phyloP scores from a whole-genome alignment of 2,113 vertebrate species.

The Triplophysa siluroides region DNA sequence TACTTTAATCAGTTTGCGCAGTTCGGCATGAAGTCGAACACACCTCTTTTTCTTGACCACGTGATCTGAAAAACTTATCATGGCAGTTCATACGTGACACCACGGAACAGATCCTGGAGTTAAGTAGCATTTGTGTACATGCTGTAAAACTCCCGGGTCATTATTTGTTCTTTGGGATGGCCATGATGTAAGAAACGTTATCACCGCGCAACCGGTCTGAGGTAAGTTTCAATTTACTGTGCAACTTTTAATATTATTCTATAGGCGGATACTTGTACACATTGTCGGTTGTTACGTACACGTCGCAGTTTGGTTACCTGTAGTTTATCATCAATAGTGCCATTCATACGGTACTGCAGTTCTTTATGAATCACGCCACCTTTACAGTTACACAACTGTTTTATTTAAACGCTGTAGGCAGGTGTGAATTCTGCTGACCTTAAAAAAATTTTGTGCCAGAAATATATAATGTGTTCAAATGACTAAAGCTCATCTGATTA shows the following conservation, averaged over 20 bases:
- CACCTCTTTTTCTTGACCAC: too few species aligned
- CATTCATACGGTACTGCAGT: not conserved
- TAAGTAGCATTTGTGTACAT: not conserved
- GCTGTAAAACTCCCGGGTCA: not conserved
- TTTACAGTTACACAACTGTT: too few species aligned
- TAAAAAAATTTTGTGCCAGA: too few species aligned
- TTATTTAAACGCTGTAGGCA: too few species aligned
- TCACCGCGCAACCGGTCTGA: not conserved
- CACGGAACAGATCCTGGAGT: not conserved
- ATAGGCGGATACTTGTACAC: not conserved
- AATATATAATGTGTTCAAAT: not conserved
- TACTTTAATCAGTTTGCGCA: not conserved
- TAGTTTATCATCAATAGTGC: constrained; percentile 24
- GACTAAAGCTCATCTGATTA: not conserved
- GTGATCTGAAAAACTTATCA: not conserved
- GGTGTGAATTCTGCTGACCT: too few species aligned
- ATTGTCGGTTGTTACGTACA: not conserved
- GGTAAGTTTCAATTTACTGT: not conserved
- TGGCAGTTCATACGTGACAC: not conserved
- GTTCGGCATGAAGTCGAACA: too few species aligned
- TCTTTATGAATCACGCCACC: not conserved
- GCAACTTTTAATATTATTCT: not conserved
- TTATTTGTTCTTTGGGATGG: not conserved
- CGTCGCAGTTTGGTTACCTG: constrained; percentile 1
- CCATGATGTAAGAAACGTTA: not conserved